Evolutionary conservation across 2,113 vertebrate genomes (phyloP), one percentile per base, ranked within the genome.

Genomic region (Zingel zingel): DNA sequence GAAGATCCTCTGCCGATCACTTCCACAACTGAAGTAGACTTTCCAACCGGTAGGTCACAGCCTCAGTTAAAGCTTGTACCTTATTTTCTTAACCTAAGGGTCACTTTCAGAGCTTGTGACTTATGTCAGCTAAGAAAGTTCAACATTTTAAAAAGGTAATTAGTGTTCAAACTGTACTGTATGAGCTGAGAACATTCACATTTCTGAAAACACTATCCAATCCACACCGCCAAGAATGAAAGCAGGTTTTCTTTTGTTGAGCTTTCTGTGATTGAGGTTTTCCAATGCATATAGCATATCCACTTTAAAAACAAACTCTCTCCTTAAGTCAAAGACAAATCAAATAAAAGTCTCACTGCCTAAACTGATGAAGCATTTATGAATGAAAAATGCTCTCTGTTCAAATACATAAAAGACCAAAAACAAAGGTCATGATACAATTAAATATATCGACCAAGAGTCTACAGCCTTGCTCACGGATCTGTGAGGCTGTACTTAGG

Each of bases 1-100:
- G 97, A 99, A 83, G 97, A 98, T 69, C 97, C 96, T 5, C 94
- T 96, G 73, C 96, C 91, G 33, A 94, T 92, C 73, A 94, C 92
- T 43, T 92, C 93, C 79, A 95, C 97, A 79, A 98, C 97, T 0
- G 97, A 98, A 80, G 95, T 95, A 39, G 94, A 95, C 56, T 56
- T 87, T 54, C 9, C 74, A 50, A 86, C 84, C 70, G 94, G 94
- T 95, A 80, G 13, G 88, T 81, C 13, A 30, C 3, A 51, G 43
- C 48, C 9, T 23, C 21, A 64, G 3, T 56, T 43, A 8, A 15
- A n/a, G 54, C 33, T n/a, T 19, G 18, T 4, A 18, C 2, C 3
- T 69, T 36, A 30, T 4, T 36, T 30, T 61, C 19, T 51, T 30
- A 16, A 16, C 23, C 10, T 11, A 5, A 39, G 1, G 27, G 9